phyloP scores from a whole-genome alignment of 1,140 invertebrate genomes.

The Saccostrea cuccullata region DNA sequence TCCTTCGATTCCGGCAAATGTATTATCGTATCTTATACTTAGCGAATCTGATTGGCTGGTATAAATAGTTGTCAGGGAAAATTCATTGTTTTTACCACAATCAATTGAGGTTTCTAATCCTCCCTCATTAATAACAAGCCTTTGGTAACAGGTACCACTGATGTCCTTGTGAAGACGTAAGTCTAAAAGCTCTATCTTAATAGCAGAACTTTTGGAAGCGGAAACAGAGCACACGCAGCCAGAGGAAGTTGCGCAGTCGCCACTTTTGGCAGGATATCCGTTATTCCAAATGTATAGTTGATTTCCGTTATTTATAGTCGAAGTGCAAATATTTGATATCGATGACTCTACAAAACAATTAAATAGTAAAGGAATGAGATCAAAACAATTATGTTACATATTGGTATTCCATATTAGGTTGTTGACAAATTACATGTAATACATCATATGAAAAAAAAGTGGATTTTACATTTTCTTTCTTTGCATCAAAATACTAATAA shows the following conservation, averaged over 20 bases:
- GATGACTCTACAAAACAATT: background rate
- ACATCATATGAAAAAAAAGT: too few relatives aligned
- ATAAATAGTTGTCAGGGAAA: slow-evolving; percentile 18
- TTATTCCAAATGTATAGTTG: slow-evolving; percentile 41
- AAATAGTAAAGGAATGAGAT: background rate
- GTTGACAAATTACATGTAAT: too few relatives aligned
- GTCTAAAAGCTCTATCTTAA: slow-evolving; percentile 39
- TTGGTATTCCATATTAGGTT: too few relatives aligned
- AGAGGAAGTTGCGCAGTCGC: slow-evolving; percentile 23
- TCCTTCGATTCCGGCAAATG: background rate
- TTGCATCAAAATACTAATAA: too few relatives aligned
- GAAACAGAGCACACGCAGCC: slow-evolving; percentile 9
- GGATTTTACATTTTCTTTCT: too few relatives aligned
- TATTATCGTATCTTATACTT: slow-evolving; percentile 43
- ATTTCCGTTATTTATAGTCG: slow-evolving; percentile 8
- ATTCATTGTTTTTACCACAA: slow-evolving; percentile 41
- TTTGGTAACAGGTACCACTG: slow-evolving; percentile 11
- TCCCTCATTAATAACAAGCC: slow-evolving; percentile 29
- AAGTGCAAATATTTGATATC: background rate
- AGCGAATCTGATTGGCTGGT: slow-evolving; percentile 10
- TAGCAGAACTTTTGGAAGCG: slow-evolving; percentile 25
- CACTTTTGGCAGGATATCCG: slow-evolving; percentile 39
- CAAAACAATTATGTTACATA: too few relatives aligned
- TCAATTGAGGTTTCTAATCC: slow-evolving; percentile 3
- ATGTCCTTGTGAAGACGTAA: background rate